Evolutionary conservation across 1,140 invertebrate genomes (phyloP), one percentile per base, ranked within the genome.

Genomic region (Muscidifurax raptorellus): DNA sequence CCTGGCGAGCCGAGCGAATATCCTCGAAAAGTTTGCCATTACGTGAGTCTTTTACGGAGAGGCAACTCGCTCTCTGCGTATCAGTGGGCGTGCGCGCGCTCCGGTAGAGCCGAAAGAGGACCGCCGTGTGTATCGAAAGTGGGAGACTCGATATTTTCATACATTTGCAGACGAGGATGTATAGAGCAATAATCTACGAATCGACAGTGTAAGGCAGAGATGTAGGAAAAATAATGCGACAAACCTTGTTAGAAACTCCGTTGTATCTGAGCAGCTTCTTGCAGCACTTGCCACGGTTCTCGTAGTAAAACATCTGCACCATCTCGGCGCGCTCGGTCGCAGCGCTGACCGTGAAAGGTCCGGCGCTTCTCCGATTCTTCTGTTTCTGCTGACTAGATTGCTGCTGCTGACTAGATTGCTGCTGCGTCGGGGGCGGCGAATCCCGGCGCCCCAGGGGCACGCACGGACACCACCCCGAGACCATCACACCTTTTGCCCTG

Each of bases 221-320:
- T 36, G 32, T 0, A 4, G 25, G 0, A 76, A 47, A 47, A 47
- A 47, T 36, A 66, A 66, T 6, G 25, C 22, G 27, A 76, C 92
- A 93, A 90, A 95, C 95, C 94, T 96, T 96, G 89, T 95, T 96
- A 27, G 95, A 95, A 88, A 94, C 95, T 71, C 96, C 96, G 90
- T 96, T 95, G 93, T 96, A 95, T 89, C 94, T 94, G 71, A 96
- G 94, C 36, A 96, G 92, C 90, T 96, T 96, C 88, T 95, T 95
- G 91, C 95, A 96, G 88, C 95, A 95, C 88, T 96, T 96, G 82
- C 96, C 96, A 44, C 95, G 93, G 86, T 94, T 96, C 89, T 96
- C 95, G 86, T 96, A 96, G 88, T 96, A 96, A 90, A 96, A 95
- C 93, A 96, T 94, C 91, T 96, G 95, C 59, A 96, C 95, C 94